phyloP scores from a whole-genome alignment of 2,797 vertebrate species.

The Arctocebus calabarensis region DNA sequence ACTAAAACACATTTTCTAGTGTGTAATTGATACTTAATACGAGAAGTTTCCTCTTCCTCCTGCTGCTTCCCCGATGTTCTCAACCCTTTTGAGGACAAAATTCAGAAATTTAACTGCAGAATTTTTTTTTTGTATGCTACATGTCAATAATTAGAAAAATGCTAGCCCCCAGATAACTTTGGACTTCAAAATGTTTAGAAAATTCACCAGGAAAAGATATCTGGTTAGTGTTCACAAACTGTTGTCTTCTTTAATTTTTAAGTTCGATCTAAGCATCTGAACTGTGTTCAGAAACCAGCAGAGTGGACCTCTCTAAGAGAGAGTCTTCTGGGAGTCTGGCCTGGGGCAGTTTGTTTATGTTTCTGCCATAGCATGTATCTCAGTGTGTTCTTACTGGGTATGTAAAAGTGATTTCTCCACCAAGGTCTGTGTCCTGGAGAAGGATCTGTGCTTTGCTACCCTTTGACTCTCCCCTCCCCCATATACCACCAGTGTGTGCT shows the following conservation, averaged over 20 bases:
- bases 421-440: neutral
- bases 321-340: neutral
- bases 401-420: no score
- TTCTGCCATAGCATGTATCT: neutral
- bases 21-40: neutral
- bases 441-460: no score
- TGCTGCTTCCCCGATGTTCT: neutral
- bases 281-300: neutral
- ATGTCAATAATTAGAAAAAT: neutral
- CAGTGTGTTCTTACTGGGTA: neutral
- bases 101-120: neutral
- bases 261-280: neutral
- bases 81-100: neutral
- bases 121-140: neutral
- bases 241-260: neutral
- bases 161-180: neutral
- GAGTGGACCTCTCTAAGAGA: no score
- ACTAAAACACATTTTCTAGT: neutral
- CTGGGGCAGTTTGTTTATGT: neutral
- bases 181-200: neutral
- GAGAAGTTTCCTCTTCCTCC: neutral
- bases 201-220: neutral
- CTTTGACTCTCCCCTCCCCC: neutral
- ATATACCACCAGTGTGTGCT: no score
- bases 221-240: neutral